Base-by-base conservation (phyloP, 2,888 invertebrate species). In the Smittia aterrima region DNA sequence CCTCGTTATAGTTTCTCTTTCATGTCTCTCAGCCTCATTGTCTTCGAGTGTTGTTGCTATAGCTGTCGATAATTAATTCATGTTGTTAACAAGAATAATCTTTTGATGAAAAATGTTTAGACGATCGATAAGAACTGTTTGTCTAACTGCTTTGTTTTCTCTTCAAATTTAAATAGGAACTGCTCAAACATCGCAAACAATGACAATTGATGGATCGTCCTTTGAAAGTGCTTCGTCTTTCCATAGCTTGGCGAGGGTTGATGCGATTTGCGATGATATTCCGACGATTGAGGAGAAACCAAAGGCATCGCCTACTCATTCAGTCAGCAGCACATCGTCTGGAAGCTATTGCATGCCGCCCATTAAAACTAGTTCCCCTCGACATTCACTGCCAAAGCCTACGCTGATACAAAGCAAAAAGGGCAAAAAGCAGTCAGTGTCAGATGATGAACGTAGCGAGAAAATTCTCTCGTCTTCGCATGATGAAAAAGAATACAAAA, bases 161-260 rank as follows among this genome's bases (percentile, higher is more conserved):
- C 58, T 20, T 18, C 20, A 32, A 32, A 18, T 25, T 27, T 47
- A 25, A 38, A 32, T 38, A 83, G 83, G 81, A 74, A 82, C 83
- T 75, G 81, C 82, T 0, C 83, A 83, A 76, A 83, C 81, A 73
- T 83, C 83, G 0, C 83, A 82, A 82, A 86, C 85, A 77, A 87
- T 86, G 76, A 87, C 86, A 1, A 88, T 88, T 79, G 92, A 91
- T 76, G 92, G 92, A 25, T 92, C 92, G 77, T 93, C 93, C n/a
- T 92, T 93, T 81, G 93, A 93, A 82, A 93, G 93, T 81, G 92
- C 91, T 76, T 92, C 92, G 75, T 92, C 92, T 54, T 85, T 92
- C 75, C 92, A 92, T 81, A 92, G 92, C 77, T 84, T 89, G 66
- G 90, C 92, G 41, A 87, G 90, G 76, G 90, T 89, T 76, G 91